Evolutionary conservation across 2,113 vertebrate genomes (phyloP), one percentile per base, ranked within the genome.

Genomic region (Oenanthe oenanthe): DNA sequence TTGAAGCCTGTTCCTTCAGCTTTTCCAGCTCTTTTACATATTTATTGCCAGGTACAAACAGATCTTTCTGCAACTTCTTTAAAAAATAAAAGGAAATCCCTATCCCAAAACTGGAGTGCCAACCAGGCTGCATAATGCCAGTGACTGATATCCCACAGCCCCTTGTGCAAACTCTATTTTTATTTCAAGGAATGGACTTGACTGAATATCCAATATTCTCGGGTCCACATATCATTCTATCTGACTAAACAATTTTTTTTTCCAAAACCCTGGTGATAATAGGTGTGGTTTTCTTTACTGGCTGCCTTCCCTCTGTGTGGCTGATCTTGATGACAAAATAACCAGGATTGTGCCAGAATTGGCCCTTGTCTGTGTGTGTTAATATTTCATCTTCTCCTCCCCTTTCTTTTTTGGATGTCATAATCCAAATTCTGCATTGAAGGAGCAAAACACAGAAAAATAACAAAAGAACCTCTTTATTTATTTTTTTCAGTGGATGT

Each of bases 141-240:
- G 34, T 5, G 25, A 2, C 6, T 43, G 13, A 21, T 24, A 24
- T 66, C 40, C 29, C 34, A 20, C 3, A 66, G 32, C 13, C 24
- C 11, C 14, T 29, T 21, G 3, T 38, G 62, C 24, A 45, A 88
- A 28, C 6, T 43, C 3, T 4, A 29, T 29, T 54, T 62, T 45
- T 45, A 47, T 58, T 84, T 84, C 28, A 16, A 42, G 25, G 15
- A 50, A n/a, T 11, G 17, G 15, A 3, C 10, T 93, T 79, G 26
- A 32, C 19, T 78, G 42, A 29, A 51, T 74, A 57, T 4, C 11
- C 1, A 7, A 0, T 61, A 10, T 45, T 56, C 12, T 36, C 61
- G 28, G 12, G 36, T 22, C 12, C 12, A 9, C 0, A 1, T 14
- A 18, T n/a, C 2, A 1, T 42, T 80, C 15, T 73, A 9, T 3